Base-by-base conservation (phyloP, 2,797 vertebrate genomes). In the Premnoplex brunnescens region DNA sequence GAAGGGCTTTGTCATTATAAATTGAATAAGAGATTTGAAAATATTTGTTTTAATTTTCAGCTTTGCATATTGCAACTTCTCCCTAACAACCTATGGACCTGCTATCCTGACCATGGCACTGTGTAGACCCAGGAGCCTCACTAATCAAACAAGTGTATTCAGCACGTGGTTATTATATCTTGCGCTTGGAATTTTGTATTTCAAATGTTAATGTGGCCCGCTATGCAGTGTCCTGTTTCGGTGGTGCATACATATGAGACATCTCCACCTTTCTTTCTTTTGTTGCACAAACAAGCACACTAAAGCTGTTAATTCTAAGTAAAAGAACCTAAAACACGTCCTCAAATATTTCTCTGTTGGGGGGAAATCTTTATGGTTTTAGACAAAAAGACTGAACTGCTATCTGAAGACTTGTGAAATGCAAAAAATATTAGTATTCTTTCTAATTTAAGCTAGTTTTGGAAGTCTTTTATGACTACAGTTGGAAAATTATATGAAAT, bases 41-140 rank as follows among this genome's bases (percentile, higher is more conserved):
- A 64, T 10, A 34, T 43, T 36, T 92, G 12, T 21, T 81, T 72
- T 51, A 3, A 26, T 81, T 79, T 87, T 76, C 37, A 37, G 9
- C 8, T 73, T 56, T 56, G 30, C 3, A 20, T 80, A 13, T 48
- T 75, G 13, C 46, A 54, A 19, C 14, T 26, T 68, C 19, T 78
- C 17, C 34, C 12, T 77, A 14, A 14, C 39, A 8, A 26, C 30
- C n/a, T 46, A 5, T 1, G 7, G 74, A 7, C 13, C 2, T 51
- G 75, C 73, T 46, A 3, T 44, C 21, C n/a, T 85, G 49, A 49
- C 12, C 14, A 2, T 0, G 4, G 64, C 0, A 1, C n/a, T 67
- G 36, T 59, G 32, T 27, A 69, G 81, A 19, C 11, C 22, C 48
- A 24, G 26, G 41, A 73, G n/a, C 55, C 55, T 64, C 17, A 6